phyloP scores from a whole-genome alignment of 2,888 invertebrate species.

The Campoletis raptor region DNA sequence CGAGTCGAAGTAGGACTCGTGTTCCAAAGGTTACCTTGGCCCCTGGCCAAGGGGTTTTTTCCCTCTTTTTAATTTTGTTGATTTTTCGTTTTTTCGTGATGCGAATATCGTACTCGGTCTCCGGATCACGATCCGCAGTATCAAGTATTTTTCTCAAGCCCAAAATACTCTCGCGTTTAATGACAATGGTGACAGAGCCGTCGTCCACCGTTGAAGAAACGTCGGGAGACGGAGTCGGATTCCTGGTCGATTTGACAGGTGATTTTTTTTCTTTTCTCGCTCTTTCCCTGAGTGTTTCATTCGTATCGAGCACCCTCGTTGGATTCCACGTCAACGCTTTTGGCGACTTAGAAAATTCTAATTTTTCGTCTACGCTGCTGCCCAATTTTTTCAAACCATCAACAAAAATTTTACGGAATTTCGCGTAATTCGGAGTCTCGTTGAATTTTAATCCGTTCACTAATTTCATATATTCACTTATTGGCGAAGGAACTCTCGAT shows the following conservation, averaged over 20 bases:
- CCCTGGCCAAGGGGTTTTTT: slow-evolving; percentile 45
- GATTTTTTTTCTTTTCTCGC: slow-evolving; percentile 63
- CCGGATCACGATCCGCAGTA: slow-evolving; percentile 77
- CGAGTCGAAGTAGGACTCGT: slow-evolving; percentile 60
- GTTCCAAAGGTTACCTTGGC: slow-evolving; percentile 64
- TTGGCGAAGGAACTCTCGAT: slow-evolving; percentile 80
- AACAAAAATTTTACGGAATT: slow-evolving; percentile 89
- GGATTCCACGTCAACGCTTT: slow-evolving; percentile 36
- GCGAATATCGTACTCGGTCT: slow-evolving; percentile 80
- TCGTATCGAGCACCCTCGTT: slow-evolving; percentile 52
- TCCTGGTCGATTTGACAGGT: slow-evolving; percentile 49
- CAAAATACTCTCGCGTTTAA: slow-evolving; percentile 75
- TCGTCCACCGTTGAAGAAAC: slow-evolving; percentile 71
- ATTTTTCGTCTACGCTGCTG: slow-evolving; percentile 86
- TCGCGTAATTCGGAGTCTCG: slow-evolving; percentile 90
- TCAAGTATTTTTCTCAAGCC: slow-evolving; percentile 76
- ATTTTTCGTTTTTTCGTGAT: slow-evolving; percentile 77
- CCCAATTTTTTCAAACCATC: slow-evolving; percentile 88
- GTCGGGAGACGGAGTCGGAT: slow-evolving; percentile 27
- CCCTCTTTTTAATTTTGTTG: slow-evolving; percentile 46
- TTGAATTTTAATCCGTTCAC: slow-evolving; percentile 89
- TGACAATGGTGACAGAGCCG: slow-evolving; percentile 78
- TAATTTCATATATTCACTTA: slow-evolving; percentile 87
- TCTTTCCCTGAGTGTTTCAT: slow-evolving; percentile 41
- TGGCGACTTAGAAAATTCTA: slow-evolving; percentile 86